Base-by-base conservation (phyloP, 2,113 vertebrate species). In the Nematolebias whitei region DNA sequence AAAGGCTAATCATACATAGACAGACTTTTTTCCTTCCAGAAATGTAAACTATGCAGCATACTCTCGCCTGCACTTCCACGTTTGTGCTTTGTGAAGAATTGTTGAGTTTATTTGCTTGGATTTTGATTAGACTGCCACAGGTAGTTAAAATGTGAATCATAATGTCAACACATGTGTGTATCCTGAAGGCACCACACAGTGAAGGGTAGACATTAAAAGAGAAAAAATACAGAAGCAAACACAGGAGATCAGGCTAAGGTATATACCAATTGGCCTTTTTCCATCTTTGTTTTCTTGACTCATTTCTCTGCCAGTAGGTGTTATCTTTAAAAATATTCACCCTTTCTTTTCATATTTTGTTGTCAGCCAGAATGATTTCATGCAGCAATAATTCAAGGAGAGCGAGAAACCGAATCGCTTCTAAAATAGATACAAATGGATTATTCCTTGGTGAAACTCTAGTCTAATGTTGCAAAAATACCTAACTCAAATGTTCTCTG, bases 121-220 rank as follows among this genome's bases (percentile, higher is more conserved):
- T 74, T 89, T 83, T 86, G 84, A 89, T 87, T 88, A 84, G 79
- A 86, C 79, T 82, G 80, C 84, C 81, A 87, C 79, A 75, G 89
- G 88, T 86, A 79, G 58, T 80, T 85, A 54, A 74, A 57, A 79
- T 79, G 71, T 88, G 85, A 91, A 85, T 90, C 82, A 79, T 75
- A 85, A 81, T 87, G 75, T 71, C 84, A 80, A 45, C 45, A 68
- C 78, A 84, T 88, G 74, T 82, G 81, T 78, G 69, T 65, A 73
- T 85, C 83, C 85, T 86, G 41, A 72, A 88, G 85, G 89, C 85
- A 64, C 32, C 78, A 22, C 67, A 26, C 63, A 71, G 74, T 75
- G 84, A 77, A 85, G 68, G 68, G 55, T 66, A 81, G 67, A 66
- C 71, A 74, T 72, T 78, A 72, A 40, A 58, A 18, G 10, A 45